Evolutionary conservation across 2,113 vertebrate genomes (phyloP).

Genomic region (Neofelis nebulosa): DNA sequence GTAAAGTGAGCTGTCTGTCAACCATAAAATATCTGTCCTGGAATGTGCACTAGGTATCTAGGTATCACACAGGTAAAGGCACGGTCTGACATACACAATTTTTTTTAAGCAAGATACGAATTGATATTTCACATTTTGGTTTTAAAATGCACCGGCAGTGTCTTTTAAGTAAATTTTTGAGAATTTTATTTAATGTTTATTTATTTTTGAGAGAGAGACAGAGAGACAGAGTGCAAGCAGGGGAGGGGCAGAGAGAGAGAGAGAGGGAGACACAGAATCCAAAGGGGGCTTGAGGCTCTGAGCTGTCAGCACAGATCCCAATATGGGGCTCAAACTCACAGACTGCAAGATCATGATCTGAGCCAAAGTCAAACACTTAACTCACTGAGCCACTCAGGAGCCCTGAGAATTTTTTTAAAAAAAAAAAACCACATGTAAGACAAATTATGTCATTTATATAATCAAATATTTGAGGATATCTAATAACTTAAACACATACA

Average conservation of each 20-base stretch:
- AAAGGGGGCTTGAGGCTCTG: no score
- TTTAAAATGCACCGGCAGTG: not conserved
- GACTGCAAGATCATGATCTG: no score
- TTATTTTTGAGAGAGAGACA: no score
- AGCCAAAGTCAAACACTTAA: no score
- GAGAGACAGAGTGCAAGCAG: no score
- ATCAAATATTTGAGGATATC: not conserved
- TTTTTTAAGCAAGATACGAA: not conserved
- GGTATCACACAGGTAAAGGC: not conserved
- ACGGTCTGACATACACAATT: not conserved
- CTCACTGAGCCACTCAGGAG: no score
- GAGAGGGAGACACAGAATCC: no score
- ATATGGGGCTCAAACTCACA: no score
- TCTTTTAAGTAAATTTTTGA: not conserved
- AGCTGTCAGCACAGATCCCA: no score
- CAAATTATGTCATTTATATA: not conserved
- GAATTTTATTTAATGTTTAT: not conserved
- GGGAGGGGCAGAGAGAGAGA: no score
- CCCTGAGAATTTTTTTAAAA: not conserved
- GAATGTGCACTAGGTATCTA: not conserved
- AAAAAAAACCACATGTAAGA: not conserved
- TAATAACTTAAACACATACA: not conserved
- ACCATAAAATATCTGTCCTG: not conserved
- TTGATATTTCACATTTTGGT: not conserved
- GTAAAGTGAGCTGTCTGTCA: not conserved